phyloP scores from a whole-genome alignment of 2,797 vertebrate species.

The Phataginus tricuspis region DNA sequence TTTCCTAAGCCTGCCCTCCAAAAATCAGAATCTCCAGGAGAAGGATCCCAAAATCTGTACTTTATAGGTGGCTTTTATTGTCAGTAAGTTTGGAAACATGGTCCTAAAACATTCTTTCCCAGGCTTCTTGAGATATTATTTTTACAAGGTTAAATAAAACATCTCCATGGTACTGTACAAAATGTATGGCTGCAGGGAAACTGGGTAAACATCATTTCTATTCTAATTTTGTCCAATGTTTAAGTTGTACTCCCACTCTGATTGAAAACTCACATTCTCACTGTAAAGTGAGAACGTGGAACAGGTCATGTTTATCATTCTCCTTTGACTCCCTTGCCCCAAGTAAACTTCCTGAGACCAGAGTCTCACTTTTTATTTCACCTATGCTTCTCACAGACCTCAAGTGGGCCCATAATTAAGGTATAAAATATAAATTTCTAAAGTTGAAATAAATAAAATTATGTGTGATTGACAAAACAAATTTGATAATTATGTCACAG shows the following conservation, averaged over 20 bases:
- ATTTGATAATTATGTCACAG: background rate
- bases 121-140: background rate
- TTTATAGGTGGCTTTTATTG: background rate
- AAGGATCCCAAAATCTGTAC: background rate
- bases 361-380: background rate
- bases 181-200: background rate
- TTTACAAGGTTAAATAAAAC: constrained; percentile 19
- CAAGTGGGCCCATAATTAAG: background rate
- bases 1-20: background rate
- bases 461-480: background rate
- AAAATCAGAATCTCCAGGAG: background rate
- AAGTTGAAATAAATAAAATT: background rate
- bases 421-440: background rate
- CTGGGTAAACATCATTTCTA: background rate
- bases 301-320: background rate
- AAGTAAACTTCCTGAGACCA: background rate
- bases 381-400: background rate
- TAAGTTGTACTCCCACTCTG: background rate
- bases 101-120: background rate
- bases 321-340: background rate
- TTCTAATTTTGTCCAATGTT: background rate
- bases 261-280: background rate
- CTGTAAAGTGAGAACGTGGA: background rate
- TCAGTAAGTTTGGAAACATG: background rate
- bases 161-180: background rate